Conservation (phyloP, 2,888 invertebrate species). For the Hartigia nigra region DNA sequence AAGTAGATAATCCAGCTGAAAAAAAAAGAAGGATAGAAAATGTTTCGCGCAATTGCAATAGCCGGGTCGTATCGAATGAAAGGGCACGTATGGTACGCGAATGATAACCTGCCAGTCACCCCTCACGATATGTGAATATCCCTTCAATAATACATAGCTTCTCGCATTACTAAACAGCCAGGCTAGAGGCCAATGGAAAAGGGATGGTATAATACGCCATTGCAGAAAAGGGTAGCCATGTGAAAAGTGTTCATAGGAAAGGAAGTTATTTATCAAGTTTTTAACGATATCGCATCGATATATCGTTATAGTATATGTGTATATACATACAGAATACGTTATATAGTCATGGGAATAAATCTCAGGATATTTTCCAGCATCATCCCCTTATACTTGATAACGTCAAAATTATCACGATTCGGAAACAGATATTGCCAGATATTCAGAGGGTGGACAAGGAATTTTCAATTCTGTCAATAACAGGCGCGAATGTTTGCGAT, state of each 20-base stretch:
- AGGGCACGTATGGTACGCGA: constrained; percentile 24
- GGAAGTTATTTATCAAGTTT: neutral
- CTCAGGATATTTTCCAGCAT: neutral
- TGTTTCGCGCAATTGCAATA: constrained; percentile 7
- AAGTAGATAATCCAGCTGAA: neutral
- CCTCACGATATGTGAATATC: constrained; percentile 14
- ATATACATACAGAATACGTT: neutral
- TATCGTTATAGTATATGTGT: neutral
- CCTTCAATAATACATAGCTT: constrained; percentile 18
- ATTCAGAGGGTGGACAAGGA: neutral
- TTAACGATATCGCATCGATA: neutral
- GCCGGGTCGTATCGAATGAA: constrained; percentile 13
- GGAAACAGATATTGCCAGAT: neutral
- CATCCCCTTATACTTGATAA: neutral
- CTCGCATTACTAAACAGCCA: constrained; percentile 14
- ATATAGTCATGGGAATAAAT: neutral
- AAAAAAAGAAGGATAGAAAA: neutral
- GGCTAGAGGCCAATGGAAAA: neutral
- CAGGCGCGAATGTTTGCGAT: constrained; percentile 23
- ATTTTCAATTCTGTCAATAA: constrained; percentile 21
- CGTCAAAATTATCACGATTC: neutral
- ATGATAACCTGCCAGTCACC: constrained; percentile 23
- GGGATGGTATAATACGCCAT: neutral
- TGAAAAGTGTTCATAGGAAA: neutral
- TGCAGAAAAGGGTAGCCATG: neutral